Percentiles rank a stretch among this genome's conserved stretches.
Evolutionary conservation across 2,113 vertebrate genomes (phyloP).

Genomic region (Callionymus lyra): DNA sequence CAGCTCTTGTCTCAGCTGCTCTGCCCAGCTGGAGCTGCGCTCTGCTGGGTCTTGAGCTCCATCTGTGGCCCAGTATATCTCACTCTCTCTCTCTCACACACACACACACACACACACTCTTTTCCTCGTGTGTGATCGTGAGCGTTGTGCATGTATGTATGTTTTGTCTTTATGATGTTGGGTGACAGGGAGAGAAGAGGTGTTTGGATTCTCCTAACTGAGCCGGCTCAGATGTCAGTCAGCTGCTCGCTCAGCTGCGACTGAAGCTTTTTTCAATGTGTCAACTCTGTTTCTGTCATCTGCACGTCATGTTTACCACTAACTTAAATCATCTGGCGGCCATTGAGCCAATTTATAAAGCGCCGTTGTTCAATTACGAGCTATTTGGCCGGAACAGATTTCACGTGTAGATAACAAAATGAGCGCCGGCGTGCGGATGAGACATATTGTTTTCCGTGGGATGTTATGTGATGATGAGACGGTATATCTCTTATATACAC

Average conservation of each 20-base stretch:
- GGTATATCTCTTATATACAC: too few species aligned
- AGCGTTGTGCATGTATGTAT: slow-evolving; percentile 13
- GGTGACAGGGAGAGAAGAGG: slow-evolving; percentile 27
- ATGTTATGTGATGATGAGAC: too few species aligned
- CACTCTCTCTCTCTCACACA: background rate
- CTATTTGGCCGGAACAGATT: too few species aligned
- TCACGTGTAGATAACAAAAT: too few species aligned
- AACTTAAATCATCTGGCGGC: slow-evolving; percentile 13
- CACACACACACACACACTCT: too few species aligned
- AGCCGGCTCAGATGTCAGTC: slow-evolving; percentile 35
- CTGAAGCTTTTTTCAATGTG: slow-evolving; percentile 15
- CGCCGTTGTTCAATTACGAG: too few species aligned
- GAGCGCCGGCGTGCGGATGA: too few species aligned
- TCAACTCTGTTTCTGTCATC: slow-evolving; percentile 25
- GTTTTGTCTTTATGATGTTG: slow-evolving; percentile 25
- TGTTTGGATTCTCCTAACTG: slow-evolving; percentile 29
- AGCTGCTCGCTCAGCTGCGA: slow-evolving; percentile 23
- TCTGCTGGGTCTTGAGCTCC: slow-evolving; percentile 64
- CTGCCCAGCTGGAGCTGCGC: slow-evolving; percentile 68
- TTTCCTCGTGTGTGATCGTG: slow-evolving; percentile 1
- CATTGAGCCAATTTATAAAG: background rate
- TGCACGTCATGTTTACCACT: slow-evolving; percentile 10
- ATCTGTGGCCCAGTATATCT: slow-evolving; percentile 61
- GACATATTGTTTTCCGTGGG: too few species aligned
- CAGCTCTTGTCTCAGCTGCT: slow-evolving; percentile 74